phyloP scores from a whole-genome alignment of 2,797 vertebrate species.

The Microchirus variegatus region DNA sequence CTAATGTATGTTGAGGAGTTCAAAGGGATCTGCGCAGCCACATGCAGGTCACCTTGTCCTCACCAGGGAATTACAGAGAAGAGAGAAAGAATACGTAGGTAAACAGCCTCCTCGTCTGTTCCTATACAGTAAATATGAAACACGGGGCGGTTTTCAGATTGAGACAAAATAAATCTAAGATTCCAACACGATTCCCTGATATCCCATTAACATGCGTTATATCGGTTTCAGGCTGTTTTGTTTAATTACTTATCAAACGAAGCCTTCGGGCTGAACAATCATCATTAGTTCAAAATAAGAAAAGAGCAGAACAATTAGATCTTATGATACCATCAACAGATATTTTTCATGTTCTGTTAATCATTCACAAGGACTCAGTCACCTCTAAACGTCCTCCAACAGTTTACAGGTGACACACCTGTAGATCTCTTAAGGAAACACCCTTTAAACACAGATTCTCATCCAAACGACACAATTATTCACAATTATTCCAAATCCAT shows the following conservation, averaged over 20 bases:
- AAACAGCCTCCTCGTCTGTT: constrained; percentile 15
- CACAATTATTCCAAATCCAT: constrained; percentile 22
- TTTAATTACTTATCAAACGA: constrained; percentile 54
- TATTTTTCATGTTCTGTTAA: constrained; percentile 36
- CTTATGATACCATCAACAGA: constrained; percentile 30
- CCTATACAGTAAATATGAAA: constrained; percentile 3
- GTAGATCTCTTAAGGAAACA: no score
- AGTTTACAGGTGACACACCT: constrained; percentile 31
- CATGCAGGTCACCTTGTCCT: constrained; percentile 56
- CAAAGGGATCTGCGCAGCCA: constrained; percentile 39
- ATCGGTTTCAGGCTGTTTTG: constrained; percentile 20
- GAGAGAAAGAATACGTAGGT: background rate
- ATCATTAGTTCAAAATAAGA: constrained; percentile 55
- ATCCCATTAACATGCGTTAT: constrained; percentile 11
- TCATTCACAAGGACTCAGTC: constrained; percentile 15
- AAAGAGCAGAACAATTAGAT: constrained; percentile 31
- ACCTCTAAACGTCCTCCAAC: constrained; percentile 8
- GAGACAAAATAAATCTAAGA: constrained; percentile 7
- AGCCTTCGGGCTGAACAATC: constrained; percentile 35
- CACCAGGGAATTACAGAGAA: constrained; percentile 40
- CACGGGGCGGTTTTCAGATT: background rate
- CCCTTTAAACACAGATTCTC: constrained; percentile 14
- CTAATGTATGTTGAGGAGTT: constrained; percentile 59
- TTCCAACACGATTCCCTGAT: constrained; percentile 1
- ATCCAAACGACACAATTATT: constrained; percentile 22